These are phyloP conservation scores for Lepetodrilus schrolli DNA, from an alignment of 2,888 invertebrate genomes.

Conservation along the genomic window DNA sequence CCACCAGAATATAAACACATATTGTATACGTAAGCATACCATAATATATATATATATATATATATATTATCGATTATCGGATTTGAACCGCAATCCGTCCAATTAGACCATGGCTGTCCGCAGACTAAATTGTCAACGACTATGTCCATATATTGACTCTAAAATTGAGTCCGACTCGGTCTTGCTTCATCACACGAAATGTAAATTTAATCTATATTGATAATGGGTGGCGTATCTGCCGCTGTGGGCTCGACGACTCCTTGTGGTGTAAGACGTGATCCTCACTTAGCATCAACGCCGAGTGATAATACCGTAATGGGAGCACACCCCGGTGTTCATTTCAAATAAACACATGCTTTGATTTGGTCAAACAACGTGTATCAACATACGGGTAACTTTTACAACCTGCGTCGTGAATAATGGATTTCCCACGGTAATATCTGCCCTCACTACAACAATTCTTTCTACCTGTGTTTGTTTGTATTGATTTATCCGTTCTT, in stretches of 20 bases:
- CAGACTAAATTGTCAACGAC: background rate
- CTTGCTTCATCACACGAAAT: background rate
- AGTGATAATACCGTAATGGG: background rate
- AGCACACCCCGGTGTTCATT: background rate
- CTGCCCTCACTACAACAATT: too few species aligned
- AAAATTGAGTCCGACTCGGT: background rate
- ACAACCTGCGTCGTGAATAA: too few species aligned
- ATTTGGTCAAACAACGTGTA: background rate
- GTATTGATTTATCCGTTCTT: too few species aligned
- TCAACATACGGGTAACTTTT: too few species aligned
- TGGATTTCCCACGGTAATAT: too few species aligned
- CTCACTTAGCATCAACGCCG: too few species aligned
- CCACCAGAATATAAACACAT: constrained; percentile 1
- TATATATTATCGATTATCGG: constrained; percentile 11
- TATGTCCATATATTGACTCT: background rate
- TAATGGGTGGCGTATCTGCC: too few species aligned
- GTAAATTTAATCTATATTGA: background rate
- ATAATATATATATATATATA: too few species aligned
- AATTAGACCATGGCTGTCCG: background rate
- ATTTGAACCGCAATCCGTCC: background rate
- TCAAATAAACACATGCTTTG: background rate
- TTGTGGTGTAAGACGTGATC: too few species aligned
- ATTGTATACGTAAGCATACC: too few species aligned
- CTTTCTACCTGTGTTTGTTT: too few species aligned
- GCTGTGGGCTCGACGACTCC: too few species aligned